Conservation (phyloP, 2,113 vertebrate genomes). For the Sitta europaea region DNA sequence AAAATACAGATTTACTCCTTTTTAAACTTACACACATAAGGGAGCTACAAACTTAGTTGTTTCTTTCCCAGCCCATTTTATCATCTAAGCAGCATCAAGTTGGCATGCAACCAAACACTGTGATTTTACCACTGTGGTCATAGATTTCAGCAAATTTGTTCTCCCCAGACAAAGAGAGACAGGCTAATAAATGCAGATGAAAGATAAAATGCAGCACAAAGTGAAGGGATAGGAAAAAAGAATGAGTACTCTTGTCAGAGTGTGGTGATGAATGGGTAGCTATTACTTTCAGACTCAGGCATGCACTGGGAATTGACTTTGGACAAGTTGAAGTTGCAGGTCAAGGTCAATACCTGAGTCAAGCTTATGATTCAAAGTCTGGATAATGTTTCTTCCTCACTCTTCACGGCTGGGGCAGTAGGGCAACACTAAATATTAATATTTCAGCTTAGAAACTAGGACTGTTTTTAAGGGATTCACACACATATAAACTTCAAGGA, state of each 20-base stretch:
- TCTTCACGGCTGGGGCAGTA: neutral
- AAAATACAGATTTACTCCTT: neutral
- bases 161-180: conserved; percentile 30
- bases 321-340: neutral
- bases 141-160: conserved; percentile 50
- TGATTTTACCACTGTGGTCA: neutral
- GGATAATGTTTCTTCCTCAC: neutral
- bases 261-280: conserved; percentile 21
- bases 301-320: neutral
- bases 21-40: neutral
- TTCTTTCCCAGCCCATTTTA: conserved; percentile 4
- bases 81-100: neutral
- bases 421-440: neutral
- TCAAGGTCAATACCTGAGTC: conserved; percentile 26
- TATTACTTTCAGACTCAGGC: conserved; percentile 11
- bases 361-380: neutral
- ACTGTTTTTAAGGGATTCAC: neutral
- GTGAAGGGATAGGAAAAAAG: conserved; percentile 3
- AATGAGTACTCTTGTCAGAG: conserved; percentile 11
- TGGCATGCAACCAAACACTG: neutral
- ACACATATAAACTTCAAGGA: neutral
- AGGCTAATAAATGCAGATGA: conserved; percentile 54
- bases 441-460: neutral
- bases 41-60: neutral
- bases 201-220: conserved; percentile 49